Conservation (phyloP, 2,113 vertebrate genomes). For the Ginglymostoma cirratum region DNA sequence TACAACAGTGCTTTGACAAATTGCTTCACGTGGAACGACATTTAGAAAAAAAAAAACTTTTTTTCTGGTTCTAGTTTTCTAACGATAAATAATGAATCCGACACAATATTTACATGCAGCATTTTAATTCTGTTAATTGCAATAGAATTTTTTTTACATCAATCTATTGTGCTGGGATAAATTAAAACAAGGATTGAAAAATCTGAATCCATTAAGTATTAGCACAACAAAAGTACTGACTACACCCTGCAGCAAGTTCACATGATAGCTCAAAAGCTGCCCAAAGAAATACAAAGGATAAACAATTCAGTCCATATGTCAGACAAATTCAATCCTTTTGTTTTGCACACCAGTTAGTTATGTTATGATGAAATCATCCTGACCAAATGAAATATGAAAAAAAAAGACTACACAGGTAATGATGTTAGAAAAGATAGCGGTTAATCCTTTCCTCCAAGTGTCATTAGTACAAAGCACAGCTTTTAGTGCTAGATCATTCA, state of each 20-base stretch:
- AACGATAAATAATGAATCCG: background rate
- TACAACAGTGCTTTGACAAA: background rate
- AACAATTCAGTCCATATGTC: background rate
- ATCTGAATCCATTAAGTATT: background rate
- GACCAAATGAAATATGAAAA: background rate
- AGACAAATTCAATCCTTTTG: background rate
- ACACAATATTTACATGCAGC: background rate
- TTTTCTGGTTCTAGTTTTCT: background rate
- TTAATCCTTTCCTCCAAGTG: background rate
- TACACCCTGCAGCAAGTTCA: background rate
- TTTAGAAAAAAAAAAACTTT: background rate
- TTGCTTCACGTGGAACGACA: background rate
- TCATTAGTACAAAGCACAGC: background rate
- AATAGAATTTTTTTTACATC: background rate
- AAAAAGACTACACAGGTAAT: background rate
- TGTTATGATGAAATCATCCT: background rate
- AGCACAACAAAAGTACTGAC: background rate
- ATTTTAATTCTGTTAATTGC: background rate
- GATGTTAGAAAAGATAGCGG: background rate
- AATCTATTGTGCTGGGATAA: background rate
- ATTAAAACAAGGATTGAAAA: slow-evolving; percentile 9
- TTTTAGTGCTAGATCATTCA: background rate
- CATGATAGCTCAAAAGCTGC: background rate
- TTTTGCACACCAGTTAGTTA: background rate
- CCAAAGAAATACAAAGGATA: background rate